Evolutionary conservation across 2,113 vertebrate species (phyloP), one percentile per base, ranked within the genome.

Genomic region (Oxyura jamaicensis): DNA sequence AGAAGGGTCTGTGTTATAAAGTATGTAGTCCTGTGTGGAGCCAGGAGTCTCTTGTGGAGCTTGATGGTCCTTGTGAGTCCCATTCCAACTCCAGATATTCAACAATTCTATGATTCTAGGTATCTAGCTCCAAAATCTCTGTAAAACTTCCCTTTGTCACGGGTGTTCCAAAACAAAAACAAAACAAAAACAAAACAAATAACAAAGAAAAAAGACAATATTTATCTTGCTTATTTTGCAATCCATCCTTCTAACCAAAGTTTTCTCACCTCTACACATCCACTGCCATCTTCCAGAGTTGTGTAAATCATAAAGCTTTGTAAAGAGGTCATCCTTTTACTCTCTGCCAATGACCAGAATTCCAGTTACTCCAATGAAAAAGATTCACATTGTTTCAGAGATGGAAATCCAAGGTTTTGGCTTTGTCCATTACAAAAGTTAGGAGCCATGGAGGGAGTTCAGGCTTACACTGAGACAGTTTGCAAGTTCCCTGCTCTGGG

Each of bases 391-490:
- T 41, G 31, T 73, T 82, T 89, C 7, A 28, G 3, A 3, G 15
- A 3, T 4, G 5, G 56, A 69, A 7, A 56, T 35, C 4, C 65
- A 77, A 46, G 15, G 7, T 86, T 88, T 77, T 35, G 39, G 31
- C 6, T 3, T 56, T 66, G 72, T 18, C 19, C 14, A 5, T 42
- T 42, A 50, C 26, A 29, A 55, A 68, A 66, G 2, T 4, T 62
- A 62, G 31, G 31, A 83, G 31, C 15, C n/a, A 20, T 41, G 28
- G 41, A 92, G 42, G 56, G 52, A 91, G 53, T 60, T 92, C 28
- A 83, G 48, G 19, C 75, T 92, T 95, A 58, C 5, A 46, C 42
- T 65, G 62, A 77, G 86, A 55, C 28, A 69, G 50, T 26, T 92
- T 92, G 77, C 65, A 81, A 53, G 59, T 66, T 81, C 42, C 63